Evolutionary conservation across 2,113 vertebrate species (phyloP), one percentile per base, ranked within the genome.

Genomic region (Psilopogon haemacephalus): DNA sequence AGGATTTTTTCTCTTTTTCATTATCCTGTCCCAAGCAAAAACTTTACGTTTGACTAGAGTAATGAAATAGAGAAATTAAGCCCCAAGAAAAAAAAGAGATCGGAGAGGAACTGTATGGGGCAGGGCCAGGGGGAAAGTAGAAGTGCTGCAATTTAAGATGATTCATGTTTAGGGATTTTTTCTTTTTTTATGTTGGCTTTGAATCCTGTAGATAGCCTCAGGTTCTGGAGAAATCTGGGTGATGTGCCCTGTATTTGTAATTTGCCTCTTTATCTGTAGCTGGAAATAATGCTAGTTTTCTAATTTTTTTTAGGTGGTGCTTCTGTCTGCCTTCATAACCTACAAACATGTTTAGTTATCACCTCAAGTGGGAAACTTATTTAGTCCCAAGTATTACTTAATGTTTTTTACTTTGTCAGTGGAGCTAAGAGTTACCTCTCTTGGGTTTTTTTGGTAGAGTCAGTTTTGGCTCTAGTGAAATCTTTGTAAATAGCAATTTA

Each of bases 161-260:
- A 56, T 69, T 64, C 35, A 52, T 79, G 15, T 48, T 67, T 60
- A 9, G 15, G 32, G 4, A 0, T 0, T 3, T 3, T 21, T 32
- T 62, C 8, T 40, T 46, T 68, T 52, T 67, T 17, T 50, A 20
- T 5, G 1, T 59, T 63, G 4, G 0, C 15, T 72, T 77, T 46
- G 17, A 38, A 30, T 71, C 15, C 26, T 94, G 3, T 68, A 62
- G 42, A 30, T 60, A 33, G 12, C 9, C 9, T 79, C 16, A 12
- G 12, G 5, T 86, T 86, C 37, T 24, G 3, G 56, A 74, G 30
- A 77, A 70, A 50, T 63, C 7, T 52, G 28, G 56, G 35, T 82
- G 17, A 58, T 27, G 42, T 10, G 33, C 17, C 7, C 54, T 42
- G 5, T 69, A 12, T 72, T 69, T 74, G 30, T 44, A 16, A 23